Evolutionary conservation across 2,888 invertebrate species (phyloP).

Genomic region (Dryococelus australis): DNA sequence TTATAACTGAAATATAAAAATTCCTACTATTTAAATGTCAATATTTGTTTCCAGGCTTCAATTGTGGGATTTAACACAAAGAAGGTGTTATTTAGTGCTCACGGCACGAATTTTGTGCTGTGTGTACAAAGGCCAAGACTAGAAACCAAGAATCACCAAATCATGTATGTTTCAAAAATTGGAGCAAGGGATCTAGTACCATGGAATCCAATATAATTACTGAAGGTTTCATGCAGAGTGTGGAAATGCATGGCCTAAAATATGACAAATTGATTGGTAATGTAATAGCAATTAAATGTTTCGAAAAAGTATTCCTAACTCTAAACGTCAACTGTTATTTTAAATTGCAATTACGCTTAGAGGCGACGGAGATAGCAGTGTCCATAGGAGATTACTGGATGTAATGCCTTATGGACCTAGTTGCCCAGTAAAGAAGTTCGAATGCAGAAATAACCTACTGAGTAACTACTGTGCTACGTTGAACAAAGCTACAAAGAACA

Average conservation of each 20-base stretch:
- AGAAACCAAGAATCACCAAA: not conserved
- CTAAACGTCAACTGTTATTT: not conserved
- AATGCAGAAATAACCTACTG: not conserved
- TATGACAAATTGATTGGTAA: not conserved
- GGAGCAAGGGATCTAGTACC: not conserved
- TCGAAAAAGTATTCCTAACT: not conserved
- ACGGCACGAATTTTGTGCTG: not conserved
- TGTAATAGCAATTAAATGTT: not conserved
- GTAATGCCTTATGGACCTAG: not conserved
- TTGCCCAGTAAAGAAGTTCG: not conserved
- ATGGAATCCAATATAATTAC: not conserved
- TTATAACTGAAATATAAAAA: not conserved
- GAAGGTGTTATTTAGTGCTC: not conserved
- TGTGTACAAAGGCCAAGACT: not conserved
- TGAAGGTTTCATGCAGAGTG: not conserved
- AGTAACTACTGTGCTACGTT: not conserved
- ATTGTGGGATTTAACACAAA: not conserved
- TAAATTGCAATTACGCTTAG: not conserved
- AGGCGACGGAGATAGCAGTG: not conserved
- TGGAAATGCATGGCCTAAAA: not conserved
- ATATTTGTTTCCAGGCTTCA: not conserved
- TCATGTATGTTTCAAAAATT: not conserved
- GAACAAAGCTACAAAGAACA: not conserved
- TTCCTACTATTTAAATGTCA: not conserved
- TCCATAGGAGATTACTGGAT: not conserved